Conservation (phyloP, 2,797 vertebrate species). For the Paguma larvata region DNA sequence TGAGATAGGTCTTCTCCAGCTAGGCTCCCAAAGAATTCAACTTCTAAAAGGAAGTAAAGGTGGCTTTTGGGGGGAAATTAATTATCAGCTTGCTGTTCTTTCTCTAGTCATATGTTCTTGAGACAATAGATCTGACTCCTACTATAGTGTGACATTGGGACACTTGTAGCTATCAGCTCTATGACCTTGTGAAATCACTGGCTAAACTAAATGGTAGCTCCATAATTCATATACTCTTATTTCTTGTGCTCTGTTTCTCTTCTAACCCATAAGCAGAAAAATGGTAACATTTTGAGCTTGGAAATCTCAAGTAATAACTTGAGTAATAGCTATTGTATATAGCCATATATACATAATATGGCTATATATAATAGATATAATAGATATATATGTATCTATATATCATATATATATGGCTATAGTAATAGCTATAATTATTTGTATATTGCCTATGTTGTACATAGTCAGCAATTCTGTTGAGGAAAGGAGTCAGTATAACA, state of each 20-base stretch:
- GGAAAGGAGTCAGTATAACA: neutral
- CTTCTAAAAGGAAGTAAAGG: neutral
- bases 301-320: neutral
- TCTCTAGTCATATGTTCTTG: neutral
- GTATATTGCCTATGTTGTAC: neutral
- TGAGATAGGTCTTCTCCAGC: neutral
- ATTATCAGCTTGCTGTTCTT: neutral
- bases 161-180: neutral
- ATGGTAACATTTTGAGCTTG: neutral
- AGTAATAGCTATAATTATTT: conserved; percentile 5
- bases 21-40: neutral
- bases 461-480: neutral
- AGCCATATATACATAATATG: too few relatives aligned
- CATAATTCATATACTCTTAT: neutral
- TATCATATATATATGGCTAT: too few relatives aligned
- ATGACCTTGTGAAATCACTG: neutral
- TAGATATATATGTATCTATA: too few relatives aligned
- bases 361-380: too few relatives aligned
- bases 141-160: neutral
- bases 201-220: neutral
- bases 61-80: neutral
- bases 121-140: neutral
- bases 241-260: neutral
- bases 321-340: too few relatives aligned
- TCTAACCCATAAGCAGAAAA: neutral